A percentile compares a stretch with the other conserved stretches of the same genome.
Evolutionary conservation across 2,797 vertebrate genomes (phyloP).

Genomic region (Dicrostonyx torquatus): DNA sequence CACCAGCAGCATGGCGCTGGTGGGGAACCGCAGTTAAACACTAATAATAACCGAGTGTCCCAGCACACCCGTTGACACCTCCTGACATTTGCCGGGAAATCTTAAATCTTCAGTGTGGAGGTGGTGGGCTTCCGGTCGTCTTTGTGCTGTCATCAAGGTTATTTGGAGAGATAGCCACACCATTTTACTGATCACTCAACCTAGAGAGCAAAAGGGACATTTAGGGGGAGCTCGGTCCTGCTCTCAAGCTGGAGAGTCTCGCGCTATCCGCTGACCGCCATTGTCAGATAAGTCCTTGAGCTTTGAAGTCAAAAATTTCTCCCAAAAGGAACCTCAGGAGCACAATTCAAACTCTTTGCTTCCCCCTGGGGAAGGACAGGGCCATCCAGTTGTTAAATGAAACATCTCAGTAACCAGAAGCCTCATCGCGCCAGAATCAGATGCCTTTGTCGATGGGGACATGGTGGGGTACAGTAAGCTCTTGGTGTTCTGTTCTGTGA

Average conservation of each 20-base stretch:
- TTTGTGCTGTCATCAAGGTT: slow-evolving; percentile 77
- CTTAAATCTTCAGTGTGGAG: slow-evolving; percentile 74
- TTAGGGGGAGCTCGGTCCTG: slow-evolving; percentile 45
- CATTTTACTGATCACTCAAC: slow-evolving; percentile 73
- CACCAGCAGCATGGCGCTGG: background rate
- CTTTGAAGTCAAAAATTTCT: slow-evolving; percentile 47
- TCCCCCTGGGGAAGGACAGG: background rate
- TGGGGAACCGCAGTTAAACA: slow-evolving; percentile 71
- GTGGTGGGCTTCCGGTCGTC: slow-evolving; percentile 61
- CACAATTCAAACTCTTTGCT: background rate
- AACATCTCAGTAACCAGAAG: slow-evolving; percentile 60
- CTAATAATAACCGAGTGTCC: slow-evolving; percentile 75
- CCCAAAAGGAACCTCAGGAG: slow-evolving; percentile 20
- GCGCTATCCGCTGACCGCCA: background rate
- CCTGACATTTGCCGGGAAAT: slow-evolving; percentile 71
- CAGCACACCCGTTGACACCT: slow-evolving; percentile 67
- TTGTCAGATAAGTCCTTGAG: slow-evolving; percentile 54
- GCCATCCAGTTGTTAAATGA: slow-evolving; percentile 34
- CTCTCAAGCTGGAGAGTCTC: slow-evolving; percentile 10
- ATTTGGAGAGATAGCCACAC: slow-evolving; percentile 67
- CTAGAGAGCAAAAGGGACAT: slow-evolving; percentile 50
- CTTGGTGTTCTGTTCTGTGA: slow-evolving; percentile 32
- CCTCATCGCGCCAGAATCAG: slow-evolving; percentile 23
- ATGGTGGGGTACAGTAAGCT: background rate
- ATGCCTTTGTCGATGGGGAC: slow-evolving; percentile 43